Percentiles rank a stretch among this genome's conserved stretches.
phyloP scores from a whole-genome alignment of 2,113 vertebrate genomes.

The Rynchops niger region DNA sequence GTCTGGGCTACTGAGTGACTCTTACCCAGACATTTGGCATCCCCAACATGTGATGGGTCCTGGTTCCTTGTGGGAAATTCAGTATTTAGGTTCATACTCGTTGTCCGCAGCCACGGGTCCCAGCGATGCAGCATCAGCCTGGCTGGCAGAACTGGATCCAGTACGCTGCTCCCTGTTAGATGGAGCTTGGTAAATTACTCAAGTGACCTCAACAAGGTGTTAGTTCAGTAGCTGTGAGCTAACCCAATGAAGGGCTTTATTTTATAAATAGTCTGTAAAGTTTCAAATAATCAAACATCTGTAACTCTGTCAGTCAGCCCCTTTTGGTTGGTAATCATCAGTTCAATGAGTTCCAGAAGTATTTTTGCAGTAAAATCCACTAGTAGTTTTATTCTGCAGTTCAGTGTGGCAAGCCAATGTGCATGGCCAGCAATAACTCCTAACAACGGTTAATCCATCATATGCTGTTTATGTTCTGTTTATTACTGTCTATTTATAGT shows the following conservation, averaged over 20 bases:
- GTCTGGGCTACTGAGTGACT: neutral
- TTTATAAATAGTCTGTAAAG: neutral
- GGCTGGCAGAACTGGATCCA: neutral
- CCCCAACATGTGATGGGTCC: neutral
- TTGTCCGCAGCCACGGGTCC: neutral
- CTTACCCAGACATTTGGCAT: neutral
- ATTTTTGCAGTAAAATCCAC: neutral
- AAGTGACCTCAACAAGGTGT: neutral
- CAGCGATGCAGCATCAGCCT: neutral
- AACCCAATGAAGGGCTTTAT: neutral
- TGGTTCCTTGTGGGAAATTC: neutral
- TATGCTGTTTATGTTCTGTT: constrained; percentile 5
- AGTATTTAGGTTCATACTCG: neutral
- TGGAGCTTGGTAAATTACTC: neutral
- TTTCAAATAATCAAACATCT: neutral
- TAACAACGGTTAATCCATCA: neutral
- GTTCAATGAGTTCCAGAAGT: neutral
- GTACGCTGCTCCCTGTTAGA: neutral
- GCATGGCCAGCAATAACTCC: neutral
- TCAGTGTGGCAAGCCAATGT: neutral
- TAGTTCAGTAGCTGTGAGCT: neutral
- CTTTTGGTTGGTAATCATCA: neutral
- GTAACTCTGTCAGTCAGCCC: neutral
- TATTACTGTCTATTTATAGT: neutral
- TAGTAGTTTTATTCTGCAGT: neutral